Base-by-base conservation (phyloP, 2,113 vertebrate genomes). In the Thymallus thymallus region DNA sequence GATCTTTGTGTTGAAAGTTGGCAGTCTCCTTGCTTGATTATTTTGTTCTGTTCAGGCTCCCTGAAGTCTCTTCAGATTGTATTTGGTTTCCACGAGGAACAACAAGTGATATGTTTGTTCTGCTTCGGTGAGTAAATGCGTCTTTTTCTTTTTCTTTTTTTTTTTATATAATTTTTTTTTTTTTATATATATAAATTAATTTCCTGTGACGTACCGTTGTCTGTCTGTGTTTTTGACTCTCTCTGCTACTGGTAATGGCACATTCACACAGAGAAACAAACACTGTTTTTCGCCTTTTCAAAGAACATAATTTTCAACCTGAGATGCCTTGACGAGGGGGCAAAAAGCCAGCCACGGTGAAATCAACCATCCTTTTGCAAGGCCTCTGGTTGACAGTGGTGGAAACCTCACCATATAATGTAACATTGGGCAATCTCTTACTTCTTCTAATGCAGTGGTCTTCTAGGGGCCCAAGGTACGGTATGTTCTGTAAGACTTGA, bases 81-180 rank as follows among this genome's bases (percentile, higher is more conserved):
- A 88, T 85, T 87, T 77, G 91, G 88, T 91, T 51, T 89, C 86
- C 85, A 86, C 62, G 22, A 91, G 83, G 84, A 89, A 85, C 91
- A 90, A 84, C 76, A 88, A 90, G 88, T 90, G 86, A 84, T 91
- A 79, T 93, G 89, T 91, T 87, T 86, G 85, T 94, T 92, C 91
- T 89, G 91, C 92, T 92, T 92, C 85, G 88, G 88, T 41, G 35
- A 9, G 35, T 87, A 88, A 51, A 91, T 89, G 87, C 84, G 82
- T 84, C 88, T 85, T 87, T 81, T n/a, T n/a, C n/a, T n/a, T n/a
- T n/a, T n/a, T n/a, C n/a, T 84, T 82, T 71, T 41, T 41, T 10
- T 41, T 41, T 41, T 41, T 35, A 9, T 30, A 30, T 41, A 41
- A n/a, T n/a, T n/a, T 84, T 82, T 71, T 41, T 41, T 10, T 41